Evolutionary conservation across 2,113 vertebrate species (phyloP), one percentile per base, ranked within the genome.

Genomic region (Austrofundulus limnaeus): DNA sequence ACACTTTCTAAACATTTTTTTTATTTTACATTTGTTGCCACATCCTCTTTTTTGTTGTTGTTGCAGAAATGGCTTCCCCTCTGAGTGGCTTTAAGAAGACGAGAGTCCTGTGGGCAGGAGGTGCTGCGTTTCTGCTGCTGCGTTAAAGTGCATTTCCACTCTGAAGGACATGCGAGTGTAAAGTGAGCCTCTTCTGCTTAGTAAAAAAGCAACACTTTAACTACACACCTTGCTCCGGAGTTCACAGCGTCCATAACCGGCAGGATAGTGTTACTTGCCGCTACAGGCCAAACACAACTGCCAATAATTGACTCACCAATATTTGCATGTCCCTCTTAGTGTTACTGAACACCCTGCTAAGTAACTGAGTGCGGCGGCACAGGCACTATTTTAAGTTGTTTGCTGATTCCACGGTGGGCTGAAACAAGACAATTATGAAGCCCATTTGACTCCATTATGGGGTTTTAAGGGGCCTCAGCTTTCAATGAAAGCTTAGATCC

Each of bases 251-350:
- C 59, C 79, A 88, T 92, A 91, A 92, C 91, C 89, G 90, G 84
- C 49, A 9, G 77, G 88, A 89, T 92, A 80, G 81, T 83, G 90
- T 92, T 93, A 91, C 90, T 85, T 85, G 82, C 82, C 87, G 86
- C 90, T 90, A 85, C 72, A 61, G 87, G 86, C 73, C 80, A 77
- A 90, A 91, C 88, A 86, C 61, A 62, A 85, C 85, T 82, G 85
- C 84, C 84, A 80, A 86, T 92, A 90, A 91, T 88, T 90, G 88
- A 90, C 89, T 84, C 56, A 86, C 87, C 86, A 90, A 92, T 92
- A 90, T 91, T 91, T 92, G 88, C 90, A 91, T 90, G 85, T 88
- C 90, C 82, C 85, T 85, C 81, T 83, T 68, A 54, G 58, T 88
- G 90, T 89, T 87, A 92, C 81, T 75, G 85, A 91, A 90, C 87